phyloP scores from a whole-genome alignment of 1,140 invertebrate species.

The Drosophila arizonae region DNA sequence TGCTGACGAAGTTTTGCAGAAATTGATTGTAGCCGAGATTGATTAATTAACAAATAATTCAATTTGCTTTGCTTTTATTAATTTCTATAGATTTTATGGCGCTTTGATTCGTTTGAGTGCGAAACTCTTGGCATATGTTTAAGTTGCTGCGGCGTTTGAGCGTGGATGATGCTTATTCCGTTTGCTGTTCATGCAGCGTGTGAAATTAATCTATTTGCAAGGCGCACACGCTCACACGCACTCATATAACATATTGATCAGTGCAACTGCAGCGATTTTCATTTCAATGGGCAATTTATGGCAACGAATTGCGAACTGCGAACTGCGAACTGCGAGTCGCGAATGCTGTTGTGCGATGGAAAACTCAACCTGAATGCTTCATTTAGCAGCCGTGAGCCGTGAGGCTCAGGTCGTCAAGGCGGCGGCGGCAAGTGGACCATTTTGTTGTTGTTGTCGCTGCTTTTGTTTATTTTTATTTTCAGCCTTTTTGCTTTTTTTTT shows the following conservation, averaged over 20 bases:
- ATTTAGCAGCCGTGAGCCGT: neutral
- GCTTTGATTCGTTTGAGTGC: no score
- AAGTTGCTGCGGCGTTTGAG: no score
- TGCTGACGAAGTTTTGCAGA: no score
- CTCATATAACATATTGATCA: constrained; percentile 3
- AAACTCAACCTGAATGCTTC: neutral
- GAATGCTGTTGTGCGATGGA: neutral
- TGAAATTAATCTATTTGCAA: constrained; percentile 1
- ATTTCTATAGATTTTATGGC: no score
- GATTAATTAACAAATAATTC: no score
- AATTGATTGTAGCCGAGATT: no score
- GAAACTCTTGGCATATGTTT: no score
- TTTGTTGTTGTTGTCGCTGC: no score
- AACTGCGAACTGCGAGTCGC: neutral
- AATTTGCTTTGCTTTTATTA: no score
- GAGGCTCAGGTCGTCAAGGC: neutral
- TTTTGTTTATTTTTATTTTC: no score
- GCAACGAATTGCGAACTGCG: neutral
- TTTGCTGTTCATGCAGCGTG: neutral
- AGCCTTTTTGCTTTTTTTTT: neutral
- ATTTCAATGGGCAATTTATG: neutral
- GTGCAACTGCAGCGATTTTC: constrained; percentile 7
- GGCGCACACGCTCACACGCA: neutral
- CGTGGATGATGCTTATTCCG: no score
- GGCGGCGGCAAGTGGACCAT: no score